A percentile compares a stretch with the other conserved stretches of the same genome.
These are phyloP conservation scores for Cliona cf. orientalis DNA, from an alignment of 37 sponge, comb jelly and placozoan genomes.

Conservation along the genomic window DNA sequence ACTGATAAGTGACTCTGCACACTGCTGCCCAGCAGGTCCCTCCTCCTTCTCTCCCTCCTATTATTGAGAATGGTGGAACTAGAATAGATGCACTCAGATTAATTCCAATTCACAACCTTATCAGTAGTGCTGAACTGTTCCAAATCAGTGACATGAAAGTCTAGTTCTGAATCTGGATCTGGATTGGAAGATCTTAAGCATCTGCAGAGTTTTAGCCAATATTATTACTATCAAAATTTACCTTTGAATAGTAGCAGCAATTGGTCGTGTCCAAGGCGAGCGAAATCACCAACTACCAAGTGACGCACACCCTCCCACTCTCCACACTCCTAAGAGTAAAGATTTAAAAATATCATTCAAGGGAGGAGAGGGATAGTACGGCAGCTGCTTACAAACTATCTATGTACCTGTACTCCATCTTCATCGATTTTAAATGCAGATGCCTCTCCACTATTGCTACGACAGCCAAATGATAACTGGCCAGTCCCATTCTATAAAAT, in stretches of 20 bases:
- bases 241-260: conserved; percentile 22
- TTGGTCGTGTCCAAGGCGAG: conserved; percentile 31
- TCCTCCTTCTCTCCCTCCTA: too few species aligned
- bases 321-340: conserved; percentile 8
- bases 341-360: background rate
- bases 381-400: too few species aligned
- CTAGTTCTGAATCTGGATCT: background rate
- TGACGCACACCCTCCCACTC: conserved; percentile 9
- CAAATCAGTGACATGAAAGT: background rate
- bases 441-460: conserved; percentile 6
- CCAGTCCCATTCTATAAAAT: background rate
- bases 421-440: background rate
- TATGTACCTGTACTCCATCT: background rate
- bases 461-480: background rate
- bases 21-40: too few species aligned
- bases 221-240: too few species aligned
- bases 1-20: too few species aligned
- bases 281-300: conserved; percentile 34
- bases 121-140: background rate
- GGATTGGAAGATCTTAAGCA: background rate
- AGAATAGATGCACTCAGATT: too few species aligned
- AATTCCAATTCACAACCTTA: background rate
- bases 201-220: background rate
- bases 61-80: too few species aligned
- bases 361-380: background rate